These are phyloP conservation scores for Oncorhynchus tshawytscha DNA, from an alignment of 2,113 vertebrate species.

Conservation along the genomic window DNA sequence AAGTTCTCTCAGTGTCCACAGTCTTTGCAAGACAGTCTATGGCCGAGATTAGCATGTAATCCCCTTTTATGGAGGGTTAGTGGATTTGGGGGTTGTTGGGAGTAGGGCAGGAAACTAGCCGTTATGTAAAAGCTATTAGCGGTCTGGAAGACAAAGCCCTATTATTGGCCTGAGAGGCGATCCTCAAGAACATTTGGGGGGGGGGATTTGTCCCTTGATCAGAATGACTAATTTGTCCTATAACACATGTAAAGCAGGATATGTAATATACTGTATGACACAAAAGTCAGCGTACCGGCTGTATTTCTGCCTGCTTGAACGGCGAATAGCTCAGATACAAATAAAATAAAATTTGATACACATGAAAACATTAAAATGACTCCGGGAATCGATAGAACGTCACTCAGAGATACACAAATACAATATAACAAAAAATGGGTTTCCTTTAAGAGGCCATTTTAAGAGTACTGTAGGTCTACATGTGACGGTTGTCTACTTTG, in stretches of 20 bases:
- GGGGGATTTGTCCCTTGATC: not conserved
- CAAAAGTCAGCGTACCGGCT: too few species aligned
- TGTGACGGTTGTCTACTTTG: too few species aligned
- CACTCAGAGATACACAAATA: too few species aligned
- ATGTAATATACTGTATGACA: not conserved
- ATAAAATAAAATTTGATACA: too few species aligned
- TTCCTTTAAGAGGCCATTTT: too few species aligned
- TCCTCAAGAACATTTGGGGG: not conserved
- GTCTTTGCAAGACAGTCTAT: slow-evolving; percentile 23
- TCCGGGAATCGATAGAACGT: too few species aligned
- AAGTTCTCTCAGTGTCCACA: not conserved
- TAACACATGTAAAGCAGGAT: not conserved
- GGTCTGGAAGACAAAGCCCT: slow-evolving; percentile 18
- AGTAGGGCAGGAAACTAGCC: not conserved
- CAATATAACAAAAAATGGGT: too few species aligned
- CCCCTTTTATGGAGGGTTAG: slow-evolving; percentile 37
- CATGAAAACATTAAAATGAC: too few species aligned
- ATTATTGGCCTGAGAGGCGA: slow-evolving; percentile 19
- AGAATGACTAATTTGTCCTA: not conserved
- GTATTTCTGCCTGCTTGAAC: too few species aligned
- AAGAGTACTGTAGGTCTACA: too few species aligned
- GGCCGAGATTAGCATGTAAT: slow-evolving; percentile 19
- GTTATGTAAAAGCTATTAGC: slow-evolving; percentile 34
- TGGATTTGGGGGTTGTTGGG: slow-evolving; percentile 29
- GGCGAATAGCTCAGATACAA: too few species aligned